phyloP scores from a whole-genome alignment of 2,113 vertebrate species.

The Gymnarchus niloticus region DNA sequence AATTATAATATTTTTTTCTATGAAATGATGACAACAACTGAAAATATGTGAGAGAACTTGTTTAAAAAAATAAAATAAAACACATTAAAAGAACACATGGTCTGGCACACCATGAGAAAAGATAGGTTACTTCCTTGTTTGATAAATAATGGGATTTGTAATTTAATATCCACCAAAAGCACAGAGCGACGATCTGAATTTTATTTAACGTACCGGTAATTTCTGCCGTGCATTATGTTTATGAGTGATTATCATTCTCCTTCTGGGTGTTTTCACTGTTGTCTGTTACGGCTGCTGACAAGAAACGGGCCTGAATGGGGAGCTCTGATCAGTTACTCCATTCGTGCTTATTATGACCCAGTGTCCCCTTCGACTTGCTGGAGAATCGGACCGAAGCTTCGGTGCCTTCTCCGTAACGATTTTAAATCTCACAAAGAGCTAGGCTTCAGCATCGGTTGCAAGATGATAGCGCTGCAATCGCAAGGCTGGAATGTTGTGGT shows the following conservation, averaged over 20 bases:
- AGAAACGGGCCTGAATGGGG: not conserved
- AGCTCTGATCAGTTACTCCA: too few species aligned
- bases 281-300: not conserved
- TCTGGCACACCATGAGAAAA: constrained; percentile 5
- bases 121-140: not conserved
- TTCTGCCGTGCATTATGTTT: not conserved
- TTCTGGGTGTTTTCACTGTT: not conserved
- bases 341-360: not conserved
- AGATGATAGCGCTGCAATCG: not conserved
- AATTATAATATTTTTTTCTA: not conserved
- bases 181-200: not conserved
- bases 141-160: not conserved
- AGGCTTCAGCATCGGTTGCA: not conserved
- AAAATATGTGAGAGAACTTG: not conserved
- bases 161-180: not conserved
- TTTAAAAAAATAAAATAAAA: not conserved
- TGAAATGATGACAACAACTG: not conserved
- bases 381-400: not conserved
- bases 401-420: not conserved
- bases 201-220: not conserved
- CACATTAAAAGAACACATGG: not conserved
- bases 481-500: not conserved
- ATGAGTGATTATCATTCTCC: not conserved
- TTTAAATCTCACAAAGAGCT: not conserved
- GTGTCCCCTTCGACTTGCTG: not conserved